Conservation (phyloP, 1,140 invertebrate genomes). For the Alviniconcha marisindica region DNA sequence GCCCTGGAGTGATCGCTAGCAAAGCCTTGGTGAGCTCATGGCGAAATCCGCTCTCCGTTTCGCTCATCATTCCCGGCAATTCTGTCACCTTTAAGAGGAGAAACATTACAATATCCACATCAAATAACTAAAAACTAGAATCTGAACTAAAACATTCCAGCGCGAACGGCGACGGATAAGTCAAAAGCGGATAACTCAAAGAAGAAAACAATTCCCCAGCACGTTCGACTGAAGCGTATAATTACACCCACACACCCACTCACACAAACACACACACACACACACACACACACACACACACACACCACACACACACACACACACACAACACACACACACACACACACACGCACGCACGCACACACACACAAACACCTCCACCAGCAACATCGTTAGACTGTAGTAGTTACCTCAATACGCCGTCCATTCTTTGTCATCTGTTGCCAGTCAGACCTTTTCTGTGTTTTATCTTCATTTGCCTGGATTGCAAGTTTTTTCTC, state of each 20-base stretch:
- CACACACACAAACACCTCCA: not conserved
- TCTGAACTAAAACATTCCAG: too few species aligned
- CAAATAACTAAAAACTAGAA: too few species aligned
- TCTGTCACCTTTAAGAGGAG: too few species aligned
- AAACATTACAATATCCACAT: too few species aligned
- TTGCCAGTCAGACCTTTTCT: not conserved
- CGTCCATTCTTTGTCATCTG: not conserved
- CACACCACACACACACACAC: constrained; percentile 10
- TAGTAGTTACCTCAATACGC: not conserved
- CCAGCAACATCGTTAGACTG: too few species aligned
- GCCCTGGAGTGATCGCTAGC: too few species aligned
- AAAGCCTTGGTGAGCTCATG: too few species aligned
- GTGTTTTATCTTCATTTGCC: not conserved
- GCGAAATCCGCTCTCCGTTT: too few species aligned
- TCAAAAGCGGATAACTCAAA: too few species aligned
- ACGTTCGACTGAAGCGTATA: not conserved
- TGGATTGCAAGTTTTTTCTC: not conserved
- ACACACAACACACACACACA: constrained; percentile 4
- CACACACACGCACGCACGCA: not conserved
- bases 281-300: constrained; percentile 6
- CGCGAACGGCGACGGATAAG: too few species aligned
- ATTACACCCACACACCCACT: not conserved
- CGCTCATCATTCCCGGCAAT: too few species aligned
- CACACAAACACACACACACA: constrained; percentile 6
- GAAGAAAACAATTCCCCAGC: too few species aligned